These are phyloP conservation scores for Tenebrosternarchus preto DNA, from an alignment of 2,113 vertebrate genomes.

Conservation along the genomic window DNA sequence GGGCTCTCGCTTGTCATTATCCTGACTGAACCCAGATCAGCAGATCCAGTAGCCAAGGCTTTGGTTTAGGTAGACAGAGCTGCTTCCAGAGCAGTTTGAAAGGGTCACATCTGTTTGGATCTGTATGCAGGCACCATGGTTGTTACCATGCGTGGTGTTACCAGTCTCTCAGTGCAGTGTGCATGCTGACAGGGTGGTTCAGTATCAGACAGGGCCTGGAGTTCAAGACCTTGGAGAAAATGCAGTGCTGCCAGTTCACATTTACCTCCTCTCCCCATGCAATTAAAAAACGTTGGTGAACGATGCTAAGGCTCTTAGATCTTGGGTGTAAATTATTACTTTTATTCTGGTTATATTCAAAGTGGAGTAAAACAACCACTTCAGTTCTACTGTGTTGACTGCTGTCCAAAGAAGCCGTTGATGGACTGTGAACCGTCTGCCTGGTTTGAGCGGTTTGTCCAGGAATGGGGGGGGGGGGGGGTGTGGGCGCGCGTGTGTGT, in stretches of 20 bases:
- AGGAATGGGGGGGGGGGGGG: slow-evolving; percentile 30
- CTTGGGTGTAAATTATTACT: neutral
- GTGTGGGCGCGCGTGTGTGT: too few relatives aligned
- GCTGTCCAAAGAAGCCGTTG: slow-evolving; percentile 9
- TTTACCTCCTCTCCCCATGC: neutral
- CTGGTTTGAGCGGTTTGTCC: slow-evolving; percentile 20
- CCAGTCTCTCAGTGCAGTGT: too few relatives aligned
- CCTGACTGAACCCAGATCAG: slow-evolving; percentile 2
- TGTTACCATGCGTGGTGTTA: neutral
- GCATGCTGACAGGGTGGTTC: neutral
- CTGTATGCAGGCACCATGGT: neutral
- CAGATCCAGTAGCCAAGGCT: neutral
- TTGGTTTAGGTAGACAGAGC: neutral
- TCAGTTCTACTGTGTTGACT: slow-evolving; percentile 19
- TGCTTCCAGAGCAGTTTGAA: neutral
- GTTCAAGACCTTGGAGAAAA: neutral
- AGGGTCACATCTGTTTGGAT: neutral
- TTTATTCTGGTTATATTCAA: slow-evolving; percentile 13
- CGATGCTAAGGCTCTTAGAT: neutral
- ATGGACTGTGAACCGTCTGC: slow-evolving; percentile 29
- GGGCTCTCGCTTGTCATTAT: neutral
- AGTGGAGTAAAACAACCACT: neutral
- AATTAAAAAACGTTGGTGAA: too few relatives aligned
- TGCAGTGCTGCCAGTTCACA: neutral
- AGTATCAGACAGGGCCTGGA: neutral